Base-by-base conservation (phyloP, 2,797 vertebrate genomes). In the Microchirus variegatus region DNA sequence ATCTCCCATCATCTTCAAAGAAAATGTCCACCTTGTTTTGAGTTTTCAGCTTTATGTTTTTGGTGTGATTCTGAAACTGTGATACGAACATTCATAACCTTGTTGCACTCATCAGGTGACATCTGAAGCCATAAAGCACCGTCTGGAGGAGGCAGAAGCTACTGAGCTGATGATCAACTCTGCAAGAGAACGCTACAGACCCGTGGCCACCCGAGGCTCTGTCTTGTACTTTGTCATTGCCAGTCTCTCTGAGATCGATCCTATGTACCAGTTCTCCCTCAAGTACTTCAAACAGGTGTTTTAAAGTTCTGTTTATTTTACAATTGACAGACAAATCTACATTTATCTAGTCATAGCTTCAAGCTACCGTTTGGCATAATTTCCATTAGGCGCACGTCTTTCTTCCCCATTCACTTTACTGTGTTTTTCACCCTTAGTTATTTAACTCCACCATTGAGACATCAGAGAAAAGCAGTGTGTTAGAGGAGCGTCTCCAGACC, bases 261-360 rank as follows among this genome's bases (percentile, higher is more conserved):
- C 91, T 1, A 94, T 94, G 92, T 94, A 95, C 82, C 94, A 95
- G 55, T 95, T 94, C 77, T 95, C 94, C 15, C 81, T 96, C 35
- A 96, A 97, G 65, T 96, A 94, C 81, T 96, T 96, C 85, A 96
- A 96, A 78, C 91, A 96, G 44, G 88, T 86, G 11, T 18, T 16
- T n/a, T 53, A 7, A n/a, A 17, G 17, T 13, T 9, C 9, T 16
- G 5, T 59, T 61, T 8, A 16, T 53, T 35, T 63, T 41, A 13
- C 2, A 37, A 26, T 35, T 8, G 26, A 22, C 4, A 48, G 12
- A 40, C 12, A 50, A 37, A 37, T 17, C 1, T 53, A 4, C 22
- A 2, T 60, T 61, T 38, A 10, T 9, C 10, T 50, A 17, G 43
- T n/a, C 5, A 42, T 6, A 36, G 17, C 10, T 4, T 16, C 5